phyloP scores from a whole-genome alignment of 2,888 invertebrate genomes.

The Drosophila mulleri region DNA sequence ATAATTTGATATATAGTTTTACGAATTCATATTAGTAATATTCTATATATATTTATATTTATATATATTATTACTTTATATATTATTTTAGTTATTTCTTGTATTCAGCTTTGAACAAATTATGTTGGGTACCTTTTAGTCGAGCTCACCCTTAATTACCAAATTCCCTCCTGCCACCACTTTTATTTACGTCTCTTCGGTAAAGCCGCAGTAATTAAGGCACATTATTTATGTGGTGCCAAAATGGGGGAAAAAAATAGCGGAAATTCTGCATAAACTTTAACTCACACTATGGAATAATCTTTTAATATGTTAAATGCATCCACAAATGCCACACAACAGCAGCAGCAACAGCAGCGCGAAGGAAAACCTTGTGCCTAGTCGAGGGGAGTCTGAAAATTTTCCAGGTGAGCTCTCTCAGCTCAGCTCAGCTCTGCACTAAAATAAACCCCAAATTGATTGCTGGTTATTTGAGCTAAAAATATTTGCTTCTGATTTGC shows the following conservation, averaged over 20 bases:
- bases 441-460: conserved; percentile 23
- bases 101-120: neutral
- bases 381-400: conserved; percentile 13
- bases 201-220: conserved; percentile 74
- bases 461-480: conserved; percentile 13
- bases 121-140: neutral
- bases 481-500: conserved; percentile 10
- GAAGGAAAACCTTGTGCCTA: conserved; percentile 9
- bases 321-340: conserved; percentile 16
- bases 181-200: conserved; percentile 29
- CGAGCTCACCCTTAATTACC: neutral
- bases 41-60: neutral
- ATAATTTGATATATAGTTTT: neutral
- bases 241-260: conserved; percentile 38
- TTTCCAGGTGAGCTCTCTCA: conserved; percentile 25
- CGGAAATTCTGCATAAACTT: conserved; percentile 49
- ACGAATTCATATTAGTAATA: neutral
- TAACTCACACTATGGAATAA: conserved; percentile 23
- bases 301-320: conserved; percentile 36
- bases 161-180: neutral
- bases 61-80: neutral
- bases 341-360: neutral
- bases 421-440: neutral
- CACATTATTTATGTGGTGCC: conserved; percentile 60
- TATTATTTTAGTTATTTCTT: neutral